Conservation (phyloP, 2,113 vertebrate genomes). For the Pedionomus torquatus region DNA sequence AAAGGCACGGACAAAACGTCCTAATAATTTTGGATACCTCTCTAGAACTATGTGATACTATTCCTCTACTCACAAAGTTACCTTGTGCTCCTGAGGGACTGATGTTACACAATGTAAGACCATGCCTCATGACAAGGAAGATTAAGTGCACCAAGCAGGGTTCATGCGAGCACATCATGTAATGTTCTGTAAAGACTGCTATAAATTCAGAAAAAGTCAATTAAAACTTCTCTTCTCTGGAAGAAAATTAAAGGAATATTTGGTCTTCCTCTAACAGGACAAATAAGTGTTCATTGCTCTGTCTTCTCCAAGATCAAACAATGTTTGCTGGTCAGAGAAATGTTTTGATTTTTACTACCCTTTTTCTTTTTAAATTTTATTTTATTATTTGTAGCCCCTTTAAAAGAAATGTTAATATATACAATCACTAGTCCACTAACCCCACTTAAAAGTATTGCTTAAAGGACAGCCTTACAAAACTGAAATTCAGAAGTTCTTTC, state of each 20-base stretch:
- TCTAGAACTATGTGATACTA: not conserved
- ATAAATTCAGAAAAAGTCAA: not conserved
- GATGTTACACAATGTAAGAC: not conserved
- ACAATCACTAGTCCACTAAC: not conserved
- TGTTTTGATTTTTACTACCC: not conserved
- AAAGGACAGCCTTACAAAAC: not conserved
- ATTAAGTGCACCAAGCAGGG: not conserved
- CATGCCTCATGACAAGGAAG: not conserved
- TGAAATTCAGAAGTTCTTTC: not conserved
- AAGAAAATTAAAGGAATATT: not conserved
- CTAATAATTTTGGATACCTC: not conserved
- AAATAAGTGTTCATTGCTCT: not conserved
- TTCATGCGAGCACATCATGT: not conserved
- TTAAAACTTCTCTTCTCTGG: not conserved
- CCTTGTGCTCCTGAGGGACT: not conserved
- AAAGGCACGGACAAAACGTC: not conserved
- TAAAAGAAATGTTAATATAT: not conserved
- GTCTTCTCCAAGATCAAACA: not conserved
- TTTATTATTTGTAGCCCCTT: not conserved
- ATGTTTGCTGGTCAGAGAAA: not conserved
- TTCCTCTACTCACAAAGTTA: not conserved
- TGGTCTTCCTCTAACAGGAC: not conserved
- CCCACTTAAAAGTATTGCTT: not conserved
- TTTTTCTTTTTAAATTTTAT: too few relatives aligned
- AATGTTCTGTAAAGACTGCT: not conserved